Percentiles rank a stretch among this genome's conserved stretches.
Evolutionary conservation across 2,797 vertebrate species (phyloP).

Genomic region (Simalia tracyae): DNA sequence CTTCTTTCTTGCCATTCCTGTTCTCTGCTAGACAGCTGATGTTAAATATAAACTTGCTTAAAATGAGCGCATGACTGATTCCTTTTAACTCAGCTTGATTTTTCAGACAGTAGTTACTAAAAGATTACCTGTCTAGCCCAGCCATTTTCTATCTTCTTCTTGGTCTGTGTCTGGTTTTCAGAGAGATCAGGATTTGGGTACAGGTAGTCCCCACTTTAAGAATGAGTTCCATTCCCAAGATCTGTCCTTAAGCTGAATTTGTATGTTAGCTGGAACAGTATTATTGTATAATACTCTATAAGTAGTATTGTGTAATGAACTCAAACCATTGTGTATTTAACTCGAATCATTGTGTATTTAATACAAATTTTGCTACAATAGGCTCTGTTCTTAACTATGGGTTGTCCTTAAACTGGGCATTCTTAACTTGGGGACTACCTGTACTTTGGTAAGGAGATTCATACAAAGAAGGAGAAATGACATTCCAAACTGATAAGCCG

Average conservation of each 20-base stretch:
- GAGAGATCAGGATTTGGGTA: accelerated
- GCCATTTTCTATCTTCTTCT: not conserved
- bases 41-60: slow-evolving; percentile 69
- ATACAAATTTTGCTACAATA: no score
- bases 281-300: no score
- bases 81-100: slow-evolving; percentile 56
- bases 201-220: no score
- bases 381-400: no score
- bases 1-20: slow-evolving; percentile 59
- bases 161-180: slow-evolving; percentile 18
- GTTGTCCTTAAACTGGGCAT: no score
- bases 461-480: not conserved
- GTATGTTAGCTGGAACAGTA: no score
- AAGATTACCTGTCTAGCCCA: slow-evolving; percentile 34
- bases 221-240: no score
- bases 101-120: slow-evolving; percentile 59
- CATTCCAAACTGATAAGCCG: not conserved
- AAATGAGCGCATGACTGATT: slow-evolving; percentile 60
- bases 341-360: no score
- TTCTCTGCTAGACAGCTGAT: slow-evolving; percentile 44
- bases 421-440: no score
- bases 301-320: no score
- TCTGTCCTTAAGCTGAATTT: no score
- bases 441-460: not conserved
- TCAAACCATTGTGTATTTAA: no score